A percentile compares a stretch with the other conserved stretches of the same genome.
Conservation (phyloP, 30 jellyfish, hydroid and myxozoan species). For the Cassiopea xamachana region DNA sequence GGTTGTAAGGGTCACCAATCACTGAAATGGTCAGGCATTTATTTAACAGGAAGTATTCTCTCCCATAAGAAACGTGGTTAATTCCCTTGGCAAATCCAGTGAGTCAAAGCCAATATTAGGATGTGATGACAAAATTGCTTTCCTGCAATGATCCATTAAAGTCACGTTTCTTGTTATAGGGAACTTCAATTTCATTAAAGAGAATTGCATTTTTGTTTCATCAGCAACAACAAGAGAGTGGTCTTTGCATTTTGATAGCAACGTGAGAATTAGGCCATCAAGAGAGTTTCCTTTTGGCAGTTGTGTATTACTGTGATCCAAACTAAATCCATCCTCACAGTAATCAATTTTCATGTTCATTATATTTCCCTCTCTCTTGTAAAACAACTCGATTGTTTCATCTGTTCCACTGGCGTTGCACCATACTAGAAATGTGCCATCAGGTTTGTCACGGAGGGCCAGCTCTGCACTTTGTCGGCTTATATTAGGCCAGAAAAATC, state of each 20-base stretch:
- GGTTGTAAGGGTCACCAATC: neutral
- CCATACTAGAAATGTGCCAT: constrained; percentile 53
- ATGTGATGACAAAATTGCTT: neutral
- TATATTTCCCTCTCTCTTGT: constrained; percentile 29
- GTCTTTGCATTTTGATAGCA: constrained; percentile 35
- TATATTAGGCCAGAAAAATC: constrained; percentile 51
- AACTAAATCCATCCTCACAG: constrained; percentile 30
- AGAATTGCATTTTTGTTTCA: constrained; percentile 19
- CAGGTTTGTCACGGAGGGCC: constrained; percentile 22
- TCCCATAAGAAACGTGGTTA: constrained; percentile 17
- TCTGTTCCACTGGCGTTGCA: neutral
- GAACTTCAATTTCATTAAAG: constrained; percentile 33
- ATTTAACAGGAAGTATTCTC: neutral
- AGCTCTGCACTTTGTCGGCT: constrained; percentile 1
- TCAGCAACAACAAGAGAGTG: constrained; percentile 43
- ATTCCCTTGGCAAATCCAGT: constrained; percentile 39
- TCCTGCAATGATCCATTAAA: constrained; percentile 59
- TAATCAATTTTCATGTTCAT: constrained; percentile 46
- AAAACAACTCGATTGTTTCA: constrained; percentile 13
- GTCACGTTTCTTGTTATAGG: constrained; percentile 41
- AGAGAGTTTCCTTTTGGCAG: constrained; percentile 38
- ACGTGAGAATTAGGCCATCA: constrained; percentile 7
- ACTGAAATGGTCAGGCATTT: neutral
- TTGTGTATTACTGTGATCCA: constrained; percentile 35
- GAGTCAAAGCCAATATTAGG: neutral